These are phyloP conservation scores for Chesias legatella DNA, from an alignment of 2,888 invertebrate species.

Conservation along the genomic window DNA sequence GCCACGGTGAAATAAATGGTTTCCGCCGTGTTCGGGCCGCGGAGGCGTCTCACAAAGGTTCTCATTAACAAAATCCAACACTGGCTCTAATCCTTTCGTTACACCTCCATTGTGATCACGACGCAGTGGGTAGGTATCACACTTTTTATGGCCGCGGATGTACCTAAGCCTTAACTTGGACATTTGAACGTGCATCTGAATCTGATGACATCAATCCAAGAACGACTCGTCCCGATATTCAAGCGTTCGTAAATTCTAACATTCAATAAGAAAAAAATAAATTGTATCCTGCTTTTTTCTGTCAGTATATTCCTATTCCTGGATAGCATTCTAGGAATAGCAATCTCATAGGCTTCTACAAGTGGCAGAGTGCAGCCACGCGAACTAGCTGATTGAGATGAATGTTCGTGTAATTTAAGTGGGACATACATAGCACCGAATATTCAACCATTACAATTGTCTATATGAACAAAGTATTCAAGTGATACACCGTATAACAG, in stretches of 20 bases:
- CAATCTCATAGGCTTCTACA: background rate
- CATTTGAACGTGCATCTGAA: too few species aligned
- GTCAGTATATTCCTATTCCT: background rate
- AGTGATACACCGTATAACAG: too few species aligned
- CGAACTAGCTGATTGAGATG: constrained; percentile 51
- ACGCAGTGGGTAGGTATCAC: constrained; percentile 21
- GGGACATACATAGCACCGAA: constrained; percentile 46
- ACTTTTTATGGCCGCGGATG: constrained; percentile 6
- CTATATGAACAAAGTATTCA: constrained; percentile 30
- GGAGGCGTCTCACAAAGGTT: constrained; percentile 59
- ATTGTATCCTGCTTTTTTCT: too few species aligned
- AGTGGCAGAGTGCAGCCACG: constrained; percentile 15
- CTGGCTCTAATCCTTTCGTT: constrained; percentile 77
- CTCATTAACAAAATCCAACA: constrained; percentile 69
- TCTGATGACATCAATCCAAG: too few species aligned
- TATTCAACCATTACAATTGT: constrained; percentile 44
- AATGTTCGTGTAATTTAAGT: constrained; percentile 52
- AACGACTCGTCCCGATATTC: too few species aligned
- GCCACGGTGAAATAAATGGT: constrained; percentile 69
- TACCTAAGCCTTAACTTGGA: background rate
- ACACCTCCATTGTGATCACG: constrained; percentile 63
- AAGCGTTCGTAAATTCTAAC: too few species aligned
- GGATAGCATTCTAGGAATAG: too few species aligned
- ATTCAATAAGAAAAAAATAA: too few species aligned
- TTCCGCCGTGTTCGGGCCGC: constrained; percentile 51